Percentiles rank a stretch among this genome's conserved stretches.
Evolutionary conservation across 2,113 vertebrate species (phyloP).

Genomic region (Camelus dromedarius): DNA sequence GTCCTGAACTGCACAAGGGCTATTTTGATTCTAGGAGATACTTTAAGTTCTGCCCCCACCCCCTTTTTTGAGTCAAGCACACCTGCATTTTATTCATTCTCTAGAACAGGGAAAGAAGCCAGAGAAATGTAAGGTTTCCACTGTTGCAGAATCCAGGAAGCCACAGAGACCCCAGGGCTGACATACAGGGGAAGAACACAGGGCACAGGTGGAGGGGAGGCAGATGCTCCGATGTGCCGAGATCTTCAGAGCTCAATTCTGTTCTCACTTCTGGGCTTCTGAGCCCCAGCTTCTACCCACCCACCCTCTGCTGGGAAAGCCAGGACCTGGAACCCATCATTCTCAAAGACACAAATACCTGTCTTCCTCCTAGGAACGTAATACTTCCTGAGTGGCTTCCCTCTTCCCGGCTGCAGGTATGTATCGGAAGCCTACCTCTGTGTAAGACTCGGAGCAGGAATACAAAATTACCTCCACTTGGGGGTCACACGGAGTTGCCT

Average conservation of each 20-base stretch:
- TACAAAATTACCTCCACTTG: conserved; percentile 29
- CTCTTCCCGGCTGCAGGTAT: background rate
- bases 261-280: background rate
- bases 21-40: conserved; percentile 30
- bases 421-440: background rate
- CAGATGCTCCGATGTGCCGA: background rate
- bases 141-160: background rate
- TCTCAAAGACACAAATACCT: conserved; percentile 38
- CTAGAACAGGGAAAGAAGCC: background rate
- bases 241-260: background rate
- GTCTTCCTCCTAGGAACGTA: background rate
- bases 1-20: background rate
- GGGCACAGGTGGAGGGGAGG: background rate
- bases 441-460: background rate
- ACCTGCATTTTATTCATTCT: conserved; percentile 28
- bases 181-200: background rate
- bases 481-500: conserved; percentile 40
- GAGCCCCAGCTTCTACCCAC: background rate
- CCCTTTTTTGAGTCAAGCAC: background rate
- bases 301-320: background rate
- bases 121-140: background rate
- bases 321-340: background rate
- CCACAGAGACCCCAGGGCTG: background rate
- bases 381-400: background rate
- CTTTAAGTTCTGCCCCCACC: background rate